phyloP scores from a whole-genome alignment of 2,113 vertebrate genomes.

The Nannospalax galili region DNA sequence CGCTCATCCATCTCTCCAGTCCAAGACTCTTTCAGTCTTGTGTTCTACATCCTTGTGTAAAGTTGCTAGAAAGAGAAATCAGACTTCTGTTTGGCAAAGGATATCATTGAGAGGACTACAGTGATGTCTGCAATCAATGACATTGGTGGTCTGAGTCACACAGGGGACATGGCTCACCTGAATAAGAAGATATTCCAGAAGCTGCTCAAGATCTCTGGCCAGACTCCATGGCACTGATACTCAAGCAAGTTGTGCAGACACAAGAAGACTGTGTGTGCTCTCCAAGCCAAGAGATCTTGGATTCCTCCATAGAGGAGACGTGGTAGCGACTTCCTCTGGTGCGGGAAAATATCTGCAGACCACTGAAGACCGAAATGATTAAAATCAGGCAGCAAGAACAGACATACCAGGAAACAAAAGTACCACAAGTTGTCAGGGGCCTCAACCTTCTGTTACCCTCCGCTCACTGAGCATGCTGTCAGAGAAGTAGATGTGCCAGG shows the following conservation, averaged over 20 bases:
- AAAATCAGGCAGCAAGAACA: background rate
- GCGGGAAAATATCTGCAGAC: background rate
- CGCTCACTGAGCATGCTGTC: background rate
- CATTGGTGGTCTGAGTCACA: constrained; percentile 94
- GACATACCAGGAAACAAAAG: background rate
- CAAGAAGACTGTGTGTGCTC: constrained; percentile 89
- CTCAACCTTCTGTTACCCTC: background rate
- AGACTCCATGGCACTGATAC: constrained; percentile 89
- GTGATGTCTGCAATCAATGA: constrained; percentile 92
- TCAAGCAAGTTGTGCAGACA: constrained; percentile 91
- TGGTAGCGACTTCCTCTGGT: constrained; percentile 85
- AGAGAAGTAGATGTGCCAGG: rapidly evolving
- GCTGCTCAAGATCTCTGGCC: constrained; percentile 92
- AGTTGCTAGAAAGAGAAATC: constrained; percentile 83
- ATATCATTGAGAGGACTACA: constrained; percentile 80
- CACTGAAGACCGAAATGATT: background rate
- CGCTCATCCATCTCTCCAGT: too few species aligned
- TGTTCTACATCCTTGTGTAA: constrained; percentile 61
- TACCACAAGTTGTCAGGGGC: background rate
- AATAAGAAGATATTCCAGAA: constrained; percentile 91
- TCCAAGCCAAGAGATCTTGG: constrained; percentile 87
- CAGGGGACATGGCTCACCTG: constrained; percentile 91
- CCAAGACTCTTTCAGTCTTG: constrained; percentile 76
- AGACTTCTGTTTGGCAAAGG: constrained; percentile 78
- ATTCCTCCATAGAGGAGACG: constrained; percentile 89